phyloP scores from a whole-genome alignment of 2,113 vertebrate species.

The Lipophrys pholis region DNA sequence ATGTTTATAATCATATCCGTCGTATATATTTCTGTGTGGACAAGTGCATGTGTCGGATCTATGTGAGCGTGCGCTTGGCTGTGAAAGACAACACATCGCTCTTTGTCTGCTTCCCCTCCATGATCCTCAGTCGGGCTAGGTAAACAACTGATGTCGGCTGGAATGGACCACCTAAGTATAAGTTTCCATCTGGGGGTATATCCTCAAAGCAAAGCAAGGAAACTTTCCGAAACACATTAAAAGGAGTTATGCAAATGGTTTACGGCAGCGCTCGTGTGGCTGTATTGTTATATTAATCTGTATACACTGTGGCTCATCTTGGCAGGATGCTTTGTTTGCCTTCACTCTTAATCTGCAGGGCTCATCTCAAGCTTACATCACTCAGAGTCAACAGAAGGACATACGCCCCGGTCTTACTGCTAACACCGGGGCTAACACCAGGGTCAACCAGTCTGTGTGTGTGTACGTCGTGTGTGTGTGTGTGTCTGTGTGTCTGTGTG shows the following conservation, averaged over 20 bases:
- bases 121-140: conserved; percentile 70
- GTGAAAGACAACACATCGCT: conserved; percentile 66
- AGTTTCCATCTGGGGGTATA: conserved; percentile 83
- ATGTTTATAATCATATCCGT: too few relatives aligned
- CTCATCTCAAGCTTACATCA: conserved; percentile 75
- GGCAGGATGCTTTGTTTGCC: conserved; percentile 72
- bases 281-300: conserved; percentile 82
- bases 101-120: conserved; percentile 74
- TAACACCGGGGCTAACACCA: conserved; percentile 64
- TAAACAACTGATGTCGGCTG: conserved; percentile 82
- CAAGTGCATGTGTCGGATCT: conserved; percentile 25
- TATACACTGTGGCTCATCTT: conserved; percentile 76
- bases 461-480: conserved; percentile 15
- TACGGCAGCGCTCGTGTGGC: conserved; percentile 78
- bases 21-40: conserved; percentile 5
- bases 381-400: conserved; percentile 72
- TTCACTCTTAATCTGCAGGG: conserved; percentile 69
- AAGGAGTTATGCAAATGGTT: conserved; percentile 85
- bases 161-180: conserved; percentile 86
- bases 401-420: conserved; percentile 51
- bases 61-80: conserved; percentile 41
- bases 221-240: conserved; percentile 85
- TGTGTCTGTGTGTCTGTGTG: conserved; percentile 1
- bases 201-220: conserved; percentile 74
- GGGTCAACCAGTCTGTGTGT: conserved; percentile 54